A percentile compares a stretch with the other conserved stretches of the same genome.
Conservation (phyloP, 2,888 invertebrate species). For the Calliopum simillimum region DNA sequence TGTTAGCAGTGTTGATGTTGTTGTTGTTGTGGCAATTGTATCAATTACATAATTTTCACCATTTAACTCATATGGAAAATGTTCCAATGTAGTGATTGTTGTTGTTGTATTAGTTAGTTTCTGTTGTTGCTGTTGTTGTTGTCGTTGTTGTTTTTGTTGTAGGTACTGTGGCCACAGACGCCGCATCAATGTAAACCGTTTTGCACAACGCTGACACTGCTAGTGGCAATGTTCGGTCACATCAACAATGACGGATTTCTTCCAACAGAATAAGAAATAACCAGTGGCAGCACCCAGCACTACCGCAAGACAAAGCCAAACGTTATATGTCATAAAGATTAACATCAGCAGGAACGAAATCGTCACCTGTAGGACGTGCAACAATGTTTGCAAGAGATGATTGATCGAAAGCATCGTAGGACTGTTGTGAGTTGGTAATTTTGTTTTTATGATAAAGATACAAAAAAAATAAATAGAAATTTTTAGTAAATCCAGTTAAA, state of each 20-base stretch:
- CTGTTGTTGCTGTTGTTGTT: slow-evolving; percentile 26
- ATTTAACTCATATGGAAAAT: slow-evolving; percentile 29
- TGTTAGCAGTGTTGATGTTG: slow-evolving; percentile 20
- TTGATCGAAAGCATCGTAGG: slow-evolving; percentile 85
- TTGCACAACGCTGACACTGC: slow-evolving; percentile 56
- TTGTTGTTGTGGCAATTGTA: slow-evolving; percentile 36
- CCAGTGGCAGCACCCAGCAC: slow-evolving; percentile 90
- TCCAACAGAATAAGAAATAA: slow-evolving; percentile 96
- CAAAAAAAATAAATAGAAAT: not conserved
- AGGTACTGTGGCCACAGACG: slow-evolving; percentile 40
- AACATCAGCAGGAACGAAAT: slow-evolving; percentile 95
- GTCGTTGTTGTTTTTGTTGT: slow-evolving; percentile 30
- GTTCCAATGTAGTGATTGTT: slow-evolving; percentile 32
- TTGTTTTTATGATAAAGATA: not conserved
- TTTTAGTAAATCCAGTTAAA: not conserved
- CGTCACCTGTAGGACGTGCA: slow-evolving; percentile 91
- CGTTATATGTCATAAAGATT: slow-evolving; percentile 97
- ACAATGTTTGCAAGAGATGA: slow-evolving; percentile 87
- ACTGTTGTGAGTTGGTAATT: slow-evolving; percentile 71
- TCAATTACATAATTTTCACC: slow-evolving; percentile 45
- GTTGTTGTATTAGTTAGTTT: slow-evolving; percentile 33
- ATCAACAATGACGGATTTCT: slow-evolving; percentile 92
- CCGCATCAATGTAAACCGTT: slow-evolving; percentile 39
- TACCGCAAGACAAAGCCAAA: slow-evolving; percentile 91
- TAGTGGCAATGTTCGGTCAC: slow-evolving; percentile 97